Conservation (phyloP, 1,140 invertebrate genomes). For the Zaprionus ornatus region DNA sequence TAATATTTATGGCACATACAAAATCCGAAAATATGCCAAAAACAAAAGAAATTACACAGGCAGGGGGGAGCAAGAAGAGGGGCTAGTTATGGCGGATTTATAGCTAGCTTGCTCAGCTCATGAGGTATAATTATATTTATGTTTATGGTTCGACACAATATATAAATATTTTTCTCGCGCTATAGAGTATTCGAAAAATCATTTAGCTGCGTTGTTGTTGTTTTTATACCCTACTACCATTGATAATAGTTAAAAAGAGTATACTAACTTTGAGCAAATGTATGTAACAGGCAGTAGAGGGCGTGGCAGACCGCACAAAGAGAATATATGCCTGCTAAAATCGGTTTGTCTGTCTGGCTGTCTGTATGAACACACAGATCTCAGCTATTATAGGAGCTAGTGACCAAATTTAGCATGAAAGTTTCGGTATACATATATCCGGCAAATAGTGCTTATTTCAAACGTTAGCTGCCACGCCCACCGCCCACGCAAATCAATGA, state of each 20-base stretch:
- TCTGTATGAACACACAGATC: no score
- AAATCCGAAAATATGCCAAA: background rate
- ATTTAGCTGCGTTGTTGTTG: background rate
- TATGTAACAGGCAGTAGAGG: no score
- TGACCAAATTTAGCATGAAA: no score
- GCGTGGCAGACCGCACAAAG: no score
- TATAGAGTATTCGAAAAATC: constrained; percentile 5
- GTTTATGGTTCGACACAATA: background rate
- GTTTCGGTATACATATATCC: no score
- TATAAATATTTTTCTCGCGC: background rate
- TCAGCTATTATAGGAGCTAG: no score
- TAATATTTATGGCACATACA: constrained; percentile 2
- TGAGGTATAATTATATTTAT: constrained; percentile 1
- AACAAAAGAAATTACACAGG: background rate
- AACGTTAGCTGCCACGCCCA: no score
- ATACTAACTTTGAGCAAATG: no score
- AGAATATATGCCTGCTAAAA: no score
- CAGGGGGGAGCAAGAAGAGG: background rate
- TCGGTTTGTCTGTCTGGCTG: no score
- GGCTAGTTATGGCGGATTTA: background rate
- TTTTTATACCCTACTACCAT: background rate
- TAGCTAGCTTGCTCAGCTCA: background rate
- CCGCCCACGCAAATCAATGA: accelerated
- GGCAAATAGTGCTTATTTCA: no score
- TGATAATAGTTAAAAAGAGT: no score